Conservation (phyloP, 2,113 vertebrate genomes). For the Rattus norvegicus region GRCr8 NC_086033.1:88120001-88120500, state of each 20-base stretch:
- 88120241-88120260: background rate
- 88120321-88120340: background rate
- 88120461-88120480: background rate
- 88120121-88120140: background rate
- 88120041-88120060: background rate
- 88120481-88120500: background rate
- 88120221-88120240: background rate
- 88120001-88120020: background rate
- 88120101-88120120: background rate
- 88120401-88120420: background rate
- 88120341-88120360: background rate
- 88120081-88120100: constrained; percentile 27
- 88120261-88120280: background rate
- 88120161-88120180: background rate
- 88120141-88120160: background rate
- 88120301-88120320: constrained; percentile 33
- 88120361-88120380: background rate
- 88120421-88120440: background rate
- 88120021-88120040: background rate
- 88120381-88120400: background rate
- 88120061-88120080: background rate
- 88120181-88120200: background rate
- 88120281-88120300: background rate
- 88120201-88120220: background rate
- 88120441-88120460: background rate